phyloP scores from a whole-genome alignment of 2,888 invertebrate genomes.

The Heliconius cydno region DNA sequence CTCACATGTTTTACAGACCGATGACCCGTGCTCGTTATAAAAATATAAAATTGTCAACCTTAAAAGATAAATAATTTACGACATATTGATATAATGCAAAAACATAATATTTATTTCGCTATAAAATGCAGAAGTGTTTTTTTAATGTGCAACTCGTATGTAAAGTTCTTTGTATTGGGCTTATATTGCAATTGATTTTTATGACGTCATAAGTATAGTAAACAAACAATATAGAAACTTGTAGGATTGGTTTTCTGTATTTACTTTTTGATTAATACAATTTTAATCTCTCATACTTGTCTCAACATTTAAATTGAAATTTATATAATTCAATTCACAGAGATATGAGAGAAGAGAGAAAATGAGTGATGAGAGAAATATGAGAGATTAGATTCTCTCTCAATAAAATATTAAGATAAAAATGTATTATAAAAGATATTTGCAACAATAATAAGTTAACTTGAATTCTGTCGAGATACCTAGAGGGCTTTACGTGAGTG shows the following conservation, averaged over 20 bases:
- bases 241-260: background rate
- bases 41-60: slow-evolving; percentile 12
- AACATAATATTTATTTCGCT: background rate
- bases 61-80: background rate
- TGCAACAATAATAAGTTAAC: slow-evolving; percentile 3
- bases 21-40: slow-evolving; percentile 12
- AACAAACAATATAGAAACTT: background rate
- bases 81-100: background rate
- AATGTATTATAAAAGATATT: background rate
- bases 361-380: too few species aligned
- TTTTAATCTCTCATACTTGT: too few species aligned
- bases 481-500: background rate
- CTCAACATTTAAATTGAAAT: background rate
- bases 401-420: background rate
- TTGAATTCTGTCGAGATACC: slow-evolving; percentile 5
- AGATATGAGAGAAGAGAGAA: too few species aligned
- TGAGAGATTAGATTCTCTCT: background rate
- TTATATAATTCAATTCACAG: background rate
- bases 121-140: background rate
- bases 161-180: too few species aligned
- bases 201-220: background rate
- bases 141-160: too few species aligned
- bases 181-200: background rate
- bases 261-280: background rate
- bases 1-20: slow-evolving; percentile 5